Base-by-base conservation (phyloP, 2,113 vertebrate species). In the Cyphomyrus discorhynchus region DNA sequence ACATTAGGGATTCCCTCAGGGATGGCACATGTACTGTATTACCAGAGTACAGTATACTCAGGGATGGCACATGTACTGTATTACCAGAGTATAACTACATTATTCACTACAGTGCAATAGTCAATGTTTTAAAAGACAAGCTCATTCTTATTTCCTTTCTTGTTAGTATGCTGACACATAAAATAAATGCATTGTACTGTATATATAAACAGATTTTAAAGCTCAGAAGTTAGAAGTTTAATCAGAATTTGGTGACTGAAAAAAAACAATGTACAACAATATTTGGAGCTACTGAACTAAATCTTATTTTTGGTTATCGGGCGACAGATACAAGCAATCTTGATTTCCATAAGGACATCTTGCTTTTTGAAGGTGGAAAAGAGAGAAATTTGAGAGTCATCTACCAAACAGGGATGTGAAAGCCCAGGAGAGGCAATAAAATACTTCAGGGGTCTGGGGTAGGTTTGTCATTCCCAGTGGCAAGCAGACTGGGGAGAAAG, bases 401-500 rank as follows among this genome's bases (percentile, higher is more conserved):
- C 50, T 35, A 53, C 49, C 13, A 53, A 53, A 53, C 85, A 56
- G 50, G 27, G 85, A 86, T 27, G 24, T 39, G 35, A 80, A 80
- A 80, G 27, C 49, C 85, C 50, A 56, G 17, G 85, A 87, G 49
- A 87, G 85, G 50, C 49, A 35, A 31, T 53, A 31, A 87, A 87
- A 27, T 86, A 86, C 83, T 86, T 86, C 21, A 50, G 83, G 85
- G 50, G 27, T 53, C 85, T 31, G 49, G 50, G 85, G 85, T 21
- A 39, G 83, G 42, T 83, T 83, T 88, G 52, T 84, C 70, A 47
- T n/a, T 90, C 35, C 45, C 53, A 49, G n/a, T 56, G 11, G 70
- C 45, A 53, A 84, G 89, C 74, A 89, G 88, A 11, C 86, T 49
- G 89, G 88, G 87, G 92, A 89, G 89, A 74, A 89, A 89, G 83